phyloP scores from a whole-genome alignment of 2,888 invertebrate species.

The Drosophila mimica region DNA sequence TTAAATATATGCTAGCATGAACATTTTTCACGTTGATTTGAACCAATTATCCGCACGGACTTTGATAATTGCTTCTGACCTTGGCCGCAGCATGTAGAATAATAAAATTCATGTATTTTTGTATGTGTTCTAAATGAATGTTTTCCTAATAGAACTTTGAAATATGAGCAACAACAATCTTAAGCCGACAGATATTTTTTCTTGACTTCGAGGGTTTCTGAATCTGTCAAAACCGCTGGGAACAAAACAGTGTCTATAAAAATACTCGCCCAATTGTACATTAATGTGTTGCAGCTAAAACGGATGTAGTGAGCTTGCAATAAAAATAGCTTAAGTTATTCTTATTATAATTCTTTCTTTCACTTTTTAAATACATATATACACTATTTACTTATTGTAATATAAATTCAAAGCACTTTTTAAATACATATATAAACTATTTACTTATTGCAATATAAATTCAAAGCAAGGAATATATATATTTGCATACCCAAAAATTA shows the following conservation, averaged over 20 bases:
- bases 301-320: neutral
- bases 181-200: slow-evolving; percentile 39
- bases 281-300: neutral
- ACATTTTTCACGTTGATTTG: too few relatives aligned
- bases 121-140: too few relatives aligned
- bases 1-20: too few relatives aligned
- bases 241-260: slow-evolving; percentile 2
- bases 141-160: too few relatives aligned
- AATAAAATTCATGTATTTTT: too few relatives aligned
- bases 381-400: neutral
- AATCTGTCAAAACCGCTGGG: slow-evolving; percentile 4
- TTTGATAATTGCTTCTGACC: too few relatives aligned
- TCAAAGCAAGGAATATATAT: neutral
- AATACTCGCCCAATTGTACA: neutral
- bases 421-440: too few relatives aligned
- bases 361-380: neutral
- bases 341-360: neutral
- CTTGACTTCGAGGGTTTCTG: slow-evolving; percentile 39
- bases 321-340: neutral
- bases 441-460: neutral
- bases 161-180: slow-evolving; percentile 56
- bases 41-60: too few relatives aligned
- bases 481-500: neutral
- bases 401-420: neutral
- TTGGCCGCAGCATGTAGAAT: too few relatives aligned